Evolutionary conservation across 2,113 vertebrate species (phyloP), one percentile per base, ranked within the genome.

Genomic region (Typhlomys cinereus): DNA sequence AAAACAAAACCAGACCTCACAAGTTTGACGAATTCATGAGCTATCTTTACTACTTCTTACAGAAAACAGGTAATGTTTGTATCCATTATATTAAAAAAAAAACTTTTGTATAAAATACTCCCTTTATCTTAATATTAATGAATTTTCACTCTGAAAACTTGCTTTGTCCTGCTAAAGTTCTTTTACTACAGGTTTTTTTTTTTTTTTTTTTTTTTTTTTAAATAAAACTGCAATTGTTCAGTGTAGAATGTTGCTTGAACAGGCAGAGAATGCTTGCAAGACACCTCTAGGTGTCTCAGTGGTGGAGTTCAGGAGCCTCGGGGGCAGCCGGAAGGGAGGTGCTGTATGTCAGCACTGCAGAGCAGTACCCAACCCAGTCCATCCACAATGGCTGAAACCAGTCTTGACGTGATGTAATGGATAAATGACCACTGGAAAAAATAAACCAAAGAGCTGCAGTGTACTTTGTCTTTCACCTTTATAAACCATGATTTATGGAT

Each of bases 381-480:
- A 90, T 73, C 74, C 29, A 73, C 17, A 69, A 62, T 74, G 81
- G 36, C 76, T 80, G 10, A 69, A 87, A 64, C 48, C 21, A 78
- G 44, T 83, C 91, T 71, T 84, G 86, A 81, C 46, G 82, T 83
- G 44, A 54, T 73, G 61, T 89, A 95, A 71, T 84, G 48, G 48
- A 29, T 84, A 91, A 74, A 80, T 36, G 50, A 57, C 5, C 27
- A 74, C 39, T 91, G 67, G n/a, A n/a, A 75, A 82, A 79, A 93
- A 74, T 31, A 95, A 96, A 91, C 89, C 93, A 91, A 91, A 96
- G 95, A 96, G 73, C 44, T 12, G 92, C 44, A 44, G 36, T 76
- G 15, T 88, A 86, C 61, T 80, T 90, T 81, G 79, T 57, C 41
- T 34, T 71, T 94, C 50, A 62, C 41, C 83, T 95, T 85, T 85